These are phyloP conservation scores for Leptodactylus fallax DNA, from an alignment of 2,797 vertebrate genomes.

Conservation along the genomic window DNA sequence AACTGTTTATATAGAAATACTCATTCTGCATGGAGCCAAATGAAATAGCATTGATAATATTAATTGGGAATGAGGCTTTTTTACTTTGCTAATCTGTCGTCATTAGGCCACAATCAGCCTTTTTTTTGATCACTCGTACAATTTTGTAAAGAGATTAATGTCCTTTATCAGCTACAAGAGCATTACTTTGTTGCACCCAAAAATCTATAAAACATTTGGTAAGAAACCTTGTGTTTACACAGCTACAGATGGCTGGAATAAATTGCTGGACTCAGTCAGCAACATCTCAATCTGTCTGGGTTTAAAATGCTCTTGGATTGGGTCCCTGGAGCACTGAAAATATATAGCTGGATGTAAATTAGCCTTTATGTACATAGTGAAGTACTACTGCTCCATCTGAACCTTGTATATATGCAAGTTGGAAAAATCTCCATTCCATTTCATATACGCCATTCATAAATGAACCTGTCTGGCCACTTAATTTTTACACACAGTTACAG, in stretches of 20 bases:
- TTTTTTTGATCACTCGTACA: conserved; percentile 33
- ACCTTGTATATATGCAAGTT: not conserved
- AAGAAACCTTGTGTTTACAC: conserved; percentile 71
- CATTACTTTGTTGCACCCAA: conserved; percentile 68
- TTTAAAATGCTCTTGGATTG: conserved; percentile 74
- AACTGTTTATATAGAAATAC: not conserved
- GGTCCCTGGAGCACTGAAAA: conserved; percentile 40
- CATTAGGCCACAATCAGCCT: conserved; percentile 20
- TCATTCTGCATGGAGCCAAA: not conserved
- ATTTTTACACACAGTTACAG: not conserved
- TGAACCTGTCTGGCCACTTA: not conserved
- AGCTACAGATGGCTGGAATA: conserved; percentile 79
- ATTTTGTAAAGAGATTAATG: conserved; percentile 41
- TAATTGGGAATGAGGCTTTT: not conserved
- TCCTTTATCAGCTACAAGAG: conserved; percentile 56
- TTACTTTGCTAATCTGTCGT: conserved; percentile 3
- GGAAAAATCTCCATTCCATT: not conserved
- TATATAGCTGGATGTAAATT: conserved; percentile 53
- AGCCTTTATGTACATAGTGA: conserved; percentile 38
- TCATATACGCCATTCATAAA: conserved; percentile 9
- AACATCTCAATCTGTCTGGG: conserved; percentile 72
- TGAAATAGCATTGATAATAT: not conserved
- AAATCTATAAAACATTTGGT: conserved; percentile 70
- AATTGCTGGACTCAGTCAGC: conserved; percentile 75
- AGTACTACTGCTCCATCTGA: not conserved